phyloP scores from a whole-genome alignment of 2,888 invertebrate species.

The Choristoneura rosaceana region DNA sequence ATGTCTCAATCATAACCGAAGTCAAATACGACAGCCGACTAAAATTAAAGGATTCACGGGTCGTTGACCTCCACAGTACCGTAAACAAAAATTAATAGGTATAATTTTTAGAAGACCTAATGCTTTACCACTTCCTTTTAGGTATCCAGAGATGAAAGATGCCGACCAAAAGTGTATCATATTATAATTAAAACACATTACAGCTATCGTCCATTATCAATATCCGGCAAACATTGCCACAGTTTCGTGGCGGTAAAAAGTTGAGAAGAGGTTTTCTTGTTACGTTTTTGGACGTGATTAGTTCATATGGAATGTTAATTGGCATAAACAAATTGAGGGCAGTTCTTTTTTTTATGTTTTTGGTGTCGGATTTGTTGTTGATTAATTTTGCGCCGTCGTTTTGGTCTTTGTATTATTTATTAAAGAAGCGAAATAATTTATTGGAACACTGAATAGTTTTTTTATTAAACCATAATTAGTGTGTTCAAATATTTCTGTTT shows the following conservation, averaged over 20 bases:
- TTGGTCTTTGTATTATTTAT: not conserved
- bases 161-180: slow-evolving; percentile 18
- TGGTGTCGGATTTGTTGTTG: not conserved
- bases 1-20: slow-evolving; percentile 6
- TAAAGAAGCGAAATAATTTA: not conserved
- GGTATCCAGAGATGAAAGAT: slow-evolving; percentile 7
- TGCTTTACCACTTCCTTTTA: not conserved
- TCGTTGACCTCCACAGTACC: not conserved
- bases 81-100: not conserved
- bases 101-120: not conserved
- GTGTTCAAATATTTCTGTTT: not conserved
- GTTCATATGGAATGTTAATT: slow-evolving; percentile 25
- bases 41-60: slow-evolving; percentile 5
- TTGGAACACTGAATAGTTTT: not conserved
- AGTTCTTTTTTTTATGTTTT: slow-evolving; percentile 4
- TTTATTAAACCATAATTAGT: not conserved
- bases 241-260: not conserved
- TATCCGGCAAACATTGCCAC: slow-evolving; percentile 6
- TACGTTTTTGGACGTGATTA: slow-evolving; percentile 23
- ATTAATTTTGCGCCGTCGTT: not conserved
- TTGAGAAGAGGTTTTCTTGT: slow-evolving; percentile 7
- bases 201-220: slow-evolving; percentile 10
- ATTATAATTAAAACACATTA: slow-evolving; percentile 11
- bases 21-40: not conserved
- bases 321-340: slow-evolving; percentile 18